Conservation (phyloP, 2,113 vertebrate genomes). For the Callorhinus ursinus region DNA sequence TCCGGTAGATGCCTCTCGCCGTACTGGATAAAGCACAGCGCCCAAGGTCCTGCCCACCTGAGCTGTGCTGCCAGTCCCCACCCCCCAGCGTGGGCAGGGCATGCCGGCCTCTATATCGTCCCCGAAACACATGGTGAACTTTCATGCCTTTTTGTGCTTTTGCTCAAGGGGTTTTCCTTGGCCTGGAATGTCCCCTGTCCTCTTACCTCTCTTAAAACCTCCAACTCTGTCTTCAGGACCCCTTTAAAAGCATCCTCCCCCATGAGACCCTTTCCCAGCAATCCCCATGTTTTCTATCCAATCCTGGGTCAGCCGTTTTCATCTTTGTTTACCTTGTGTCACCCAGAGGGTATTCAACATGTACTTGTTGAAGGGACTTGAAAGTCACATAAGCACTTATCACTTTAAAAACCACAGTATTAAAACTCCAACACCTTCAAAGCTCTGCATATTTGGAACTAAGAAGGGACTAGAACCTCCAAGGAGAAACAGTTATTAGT, state of each 20-base stretch:
- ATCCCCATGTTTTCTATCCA: background rate
- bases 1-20: background rate
- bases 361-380: background rate
- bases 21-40: background rate
- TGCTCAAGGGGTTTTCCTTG: background rate
- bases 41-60: background rate
- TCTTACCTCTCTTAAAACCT: background rate
- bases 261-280: background rate
- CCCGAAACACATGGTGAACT: background rate
- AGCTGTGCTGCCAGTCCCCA: background rate
- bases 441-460: background rate
- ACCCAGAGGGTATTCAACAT: background rate
- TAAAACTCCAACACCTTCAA: background rate
- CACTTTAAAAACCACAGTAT: slow-evolving; percentile 21
- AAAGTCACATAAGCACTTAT: background rate
- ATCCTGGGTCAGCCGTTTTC: background rate
- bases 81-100: background rate
- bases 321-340: background rate
- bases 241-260: background rate
- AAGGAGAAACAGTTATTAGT: background rate
- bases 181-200: background rate
- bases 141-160: background rate
- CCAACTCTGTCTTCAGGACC: background rate
- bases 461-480: background rate
- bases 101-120: background rate